Percentiles rank a stretch among this genome's conserved stretches.
Conservation (phyloP, 1,140 invertebrate genomes). For the Caenorhabditis elegans region WBcel235 BX284606.5:929501-930000, state of each 20-base stretch:
- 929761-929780: constrained; percentile 94
- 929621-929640: constrained; percentile 87
- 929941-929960: too few species aligned
- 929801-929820: constrained; percentile 70
- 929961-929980: too few species aligned
- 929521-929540: constrained; percentile 85
- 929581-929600: constrained; percentile 95
- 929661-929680: constrained; percentile 92
- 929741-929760: constrained; percentile 97
- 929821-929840: constrained; percentile 85
- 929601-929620: constrained; percentile 95
- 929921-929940: too few species aligned
- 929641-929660: constrained; percentile 83
- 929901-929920: too few species aligned
- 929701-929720: constrained; percentile 92
- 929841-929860: constrained; percentile 92
- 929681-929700: constrained; percentile 98
- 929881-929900: too few species aligned
- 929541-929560: constrained; percentile 73
- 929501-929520: constrained; percentile 75
- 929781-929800: constrained; percentile 89
- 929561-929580: constrained; percentile 88
- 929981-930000: too few species aligned
- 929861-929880: too few species aligned
- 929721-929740: constrained; percentile 94